A percentile compares a stretch with the other conserved stretches of the same genome.
phyloP scores from a whole-genome alignment of 2,888 invertebrate genomes.

The Aspidiotus destructor region DNA sequence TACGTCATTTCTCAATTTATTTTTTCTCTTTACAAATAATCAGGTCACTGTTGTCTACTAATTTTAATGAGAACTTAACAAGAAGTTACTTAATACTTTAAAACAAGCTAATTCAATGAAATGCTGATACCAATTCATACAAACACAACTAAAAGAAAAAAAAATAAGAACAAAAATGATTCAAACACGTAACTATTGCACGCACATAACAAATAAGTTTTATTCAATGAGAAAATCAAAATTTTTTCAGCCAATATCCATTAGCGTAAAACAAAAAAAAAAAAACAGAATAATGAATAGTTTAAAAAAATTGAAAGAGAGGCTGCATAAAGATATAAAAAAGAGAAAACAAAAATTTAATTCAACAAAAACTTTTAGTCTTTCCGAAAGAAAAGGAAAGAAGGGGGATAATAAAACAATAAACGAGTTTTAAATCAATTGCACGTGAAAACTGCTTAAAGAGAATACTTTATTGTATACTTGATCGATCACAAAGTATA shows the following conservation, averaged over 20 bases:
- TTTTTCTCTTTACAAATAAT: background rate
- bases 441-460: no score
- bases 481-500: no score
- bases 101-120: background rate
- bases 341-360: background rate
- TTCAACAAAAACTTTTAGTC: background rate
- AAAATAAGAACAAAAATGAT: background rate
- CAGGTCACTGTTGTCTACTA: slow-evolving; percentile 1
- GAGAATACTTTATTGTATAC: no score
- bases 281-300: background rate
- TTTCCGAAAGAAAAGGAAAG: no score
- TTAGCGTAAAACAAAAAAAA: background rate
- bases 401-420: no score
- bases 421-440: no score
- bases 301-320: background rate
- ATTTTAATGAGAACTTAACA: background rate
- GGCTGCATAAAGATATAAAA: background rate
- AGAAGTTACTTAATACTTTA: background rate
- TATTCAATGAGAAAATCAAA: background rate
- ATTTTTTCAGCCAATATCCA: no score
- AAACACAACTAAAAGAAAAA: background rate
- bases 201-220: background rate
- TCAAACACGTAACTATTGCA: background rate
- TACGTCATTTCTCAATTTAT: background rate
- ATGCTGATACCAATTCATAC: background rate